Base-by-base conservation (phyloP, 2,113 vertebrate species). In the Muntiacus muntjak region DNA sequence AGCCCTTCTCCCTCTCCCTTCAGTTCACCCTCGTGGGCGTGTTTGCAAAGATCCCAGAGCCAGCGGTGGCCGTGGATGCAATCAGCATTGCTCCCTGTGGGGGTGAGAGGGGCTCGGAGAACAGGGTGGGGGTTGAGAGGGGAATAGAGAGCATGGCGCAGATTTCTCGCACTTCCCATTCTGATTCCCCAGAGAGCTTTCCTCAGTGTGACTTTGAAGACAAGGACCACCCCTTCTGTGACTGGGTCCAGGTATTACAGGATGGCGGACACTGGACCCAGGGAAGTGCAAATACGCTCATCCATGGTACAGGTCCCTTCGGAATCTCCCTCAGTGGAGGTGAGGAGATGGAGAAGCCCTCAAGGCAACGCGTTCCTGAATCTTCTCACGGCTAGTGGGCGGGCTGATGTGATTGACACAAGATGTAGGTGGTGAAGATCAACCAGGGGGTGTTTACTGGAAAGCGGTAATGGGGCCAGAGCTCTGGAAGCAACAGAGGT, bases 31-130 rank as follows among this genome's bases (percentile, higher is more conserved):
- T 99, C 91, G 98, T 98, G 52, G 99, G 99, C 0, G 94, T 99
- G 26, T 99, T 92, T 96, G 99, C 99, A 97, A 98, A 98, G 64
- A 98, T 96, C 14, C 5, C 47, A 3, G 0, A 98, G 96, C 99
- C 99, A 14, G 99, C 99, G 26, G 98, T 99, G 87, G 99, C 99
- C 6, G 97, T 99, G 85, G 99, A 99, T 98, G 98, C 98, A 9
- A 98, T 99, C 36, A 99, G 98, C 95, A 97, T 99, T 16, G 89
- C 91, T 94, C 83, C 95, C 82, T 99, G 99, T 97, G 93, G 83
- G 94, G 99, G 99, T 99, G 89, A 57, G 97, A 64, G 17, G 40
- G 23, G 6, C 9, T 15, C 45, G 17, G 15, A 40, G 54, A 62
- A 45, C 7, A 2, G 58, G 60, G 52, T 33, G 30, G 14, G 9